Evolutionary conservation across 2,797 vertebrate species (phyloP).

Genomic region (Eurystomus glaucurus): DNA sequence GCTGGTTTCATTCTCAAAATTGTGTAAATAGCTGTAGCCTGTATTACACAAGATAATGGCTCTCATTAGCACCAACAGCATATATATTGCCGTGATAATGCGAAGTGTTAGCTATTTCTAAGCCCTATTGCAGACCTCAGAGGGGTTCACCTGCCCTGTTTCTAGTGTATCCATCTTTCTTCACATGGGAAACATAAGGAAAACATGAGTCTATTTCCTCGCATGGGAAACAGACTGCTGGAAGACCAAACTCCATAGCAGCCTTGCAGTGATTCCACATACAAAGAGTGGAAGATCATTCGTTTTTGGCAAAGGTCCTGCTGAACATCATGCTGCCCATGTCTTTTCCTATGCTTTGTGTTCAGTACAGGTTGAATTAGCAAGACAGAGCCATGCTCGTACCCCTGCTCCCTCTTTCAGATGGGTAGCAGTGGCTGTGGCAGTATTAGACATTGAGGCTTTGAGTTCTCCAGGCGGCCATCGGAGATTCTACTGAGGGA

Average conservation of each 20-base stretch:
- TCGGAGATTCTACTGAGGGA: conserved; percentile 12
- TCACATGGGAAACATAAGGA: neutral
- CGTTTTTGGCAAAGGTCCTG: neutral
- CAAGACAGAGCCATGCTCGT: neutral
- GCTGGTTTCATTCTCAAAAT: neutral
- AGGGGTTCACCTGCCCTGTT: neutral
- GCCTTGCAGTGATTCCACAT: neutral
- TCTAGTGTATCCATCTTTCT: neutral
- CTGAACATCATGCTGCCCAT: neutral
- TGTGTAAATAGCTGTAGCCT: neutral
- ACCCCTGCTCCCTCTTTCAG: neutral
- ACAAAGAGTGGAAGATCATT: neutral
- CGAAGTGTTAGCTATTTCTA: neutral
- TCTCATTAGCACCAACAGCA: neutral
- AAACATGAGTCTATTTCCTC: neutral
- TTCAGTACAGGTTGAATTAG: neutral
- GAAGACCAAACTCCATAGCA: neutral
- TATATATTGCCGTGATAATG: neutral
- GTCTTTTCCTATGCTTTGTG: neutral
- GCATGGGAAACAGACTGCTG: neutral
- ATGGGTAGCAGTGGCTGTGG: neutral
- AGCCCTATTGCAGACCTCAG: neutral
- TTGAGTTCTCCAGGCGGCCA: neutral
- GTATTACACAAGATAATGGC: neutral
- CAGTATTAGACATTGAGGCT: neutral